A percentile compares a stretch with the other conserved stretches of the same genome.
These are phyloP conservation scores for Drosophila sp. DNA, from an alignment of 1,140 invertebrate species.

Conservation along the genomic window DNA sequence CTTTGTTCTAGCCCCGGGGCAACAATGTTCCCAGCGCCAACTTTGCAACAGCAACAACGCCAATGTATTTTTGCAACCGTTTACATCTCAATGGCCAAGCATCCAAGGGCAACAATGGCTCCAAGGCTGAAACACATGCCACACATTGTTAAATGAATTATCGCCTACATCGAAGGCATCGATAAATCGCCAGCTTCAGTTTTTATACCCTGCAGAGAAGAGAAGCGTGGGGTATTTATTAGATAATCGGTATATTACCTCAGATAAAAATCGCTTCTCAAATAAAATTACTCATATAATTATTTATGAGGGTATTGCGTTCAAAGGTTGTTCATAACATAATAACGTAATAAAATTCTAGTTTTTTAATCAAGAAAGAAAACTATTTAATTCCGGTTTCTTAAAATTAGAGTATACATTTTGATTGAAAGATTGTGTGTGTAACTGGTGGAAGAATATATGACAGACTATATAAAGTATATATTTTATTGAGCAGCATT, in stretches of 20 bases:
- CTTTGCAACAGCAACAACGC: conserved; percentile 17
- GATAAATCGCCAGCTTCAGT: conserved; percentile 53
- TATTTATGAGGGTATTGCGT: not conserved
- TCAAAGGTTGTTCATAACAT: too few species aligned
- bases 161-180: conserved; percentile 62
- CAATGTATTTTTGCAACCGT: conserved; percentile 53
- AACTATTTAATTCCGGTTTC: too few species aligned
- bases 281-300: too few species aligned
- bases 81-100: conserved; percentile 73
- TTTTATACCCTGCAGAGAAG: conserved; percentile 28
- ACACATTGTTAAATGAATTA: conserved; percentile 82
- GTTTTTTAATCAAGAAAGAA: too few species aligned
- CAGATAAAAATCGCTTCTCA: too few species aligned
- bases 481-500: too few species aligned
- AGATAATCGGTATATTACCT: not conserved
- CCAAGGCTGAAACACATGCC: conserved; percentile 57
- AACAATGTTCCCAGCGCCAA: conserved; percentile 39
- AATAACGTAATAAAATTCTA: too few species aligned
- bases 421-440: too few species aligned
- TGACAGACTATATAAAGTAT: too few species aligned
- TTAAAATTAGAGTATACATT: too few species aligned
- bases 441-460: too few species aligned
- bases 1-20: conserved; percentile 71
- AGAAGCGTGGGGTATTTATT: not conserved
- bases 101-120: conserved; percentile 31